A percentile compares a stretch with the other conserved stretches of the same genome.
Conservation (phyloP, 2,888 invertebrate genomes). For the Loripinus fragilis region DNA sequence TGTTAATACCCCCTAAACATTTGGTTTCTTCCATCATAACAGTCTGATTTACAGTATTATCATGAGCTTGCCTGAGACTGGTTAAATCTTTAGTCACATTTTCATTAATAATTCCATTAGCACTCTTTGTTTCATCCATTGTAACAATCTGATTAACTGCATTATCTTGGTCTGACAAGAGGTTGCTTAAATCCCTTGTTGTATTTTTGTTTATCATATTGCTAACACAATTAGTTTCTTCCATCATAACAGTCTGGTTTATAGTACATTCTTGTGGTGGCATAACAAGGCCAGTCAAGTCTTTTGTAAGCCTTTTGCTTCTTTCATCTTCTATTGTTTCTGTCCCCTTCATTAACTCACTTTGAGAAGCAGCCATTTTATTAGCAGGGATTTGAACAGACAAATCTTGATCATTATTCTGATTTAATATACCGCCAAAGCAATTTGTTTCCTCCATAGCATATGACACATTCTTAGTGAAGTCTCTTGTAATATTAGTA, state of each 20-base stretch:
- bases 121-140: conserved; percentile 34
- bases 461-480: background rate
- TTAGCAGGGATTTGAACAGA: background rate
- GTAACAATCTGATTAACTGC: conserved; percentile 1
- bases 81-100: background rate
- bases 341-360: conserved; percentile 20
- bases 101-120: conserved; percentile 22
- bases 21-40: conserved; percentile 24
- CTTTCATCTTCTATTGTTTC: conserved; percentile 26
- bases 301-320: conserved; percentile 5
- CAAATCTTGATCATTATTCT: background rate
- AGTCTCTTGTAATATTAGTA: background rate
- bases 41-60: background rate
- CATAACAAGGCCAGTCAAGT: background rate
- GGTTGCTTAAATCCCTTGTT: background rate
- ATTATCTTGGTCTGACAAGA: background rate
- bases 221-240: conserved; percentile 40
- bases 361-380: background rate
- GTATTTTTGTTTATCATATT: conserved; percentile 31
- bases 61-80: background rate
- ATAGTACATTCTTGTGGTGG: background rate
- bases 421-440: background rate
- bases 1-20: conserved; percentile 29
- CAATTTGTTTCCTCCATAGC: conserved; percentile 10
- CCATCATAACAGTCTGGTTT: conserved; percentile 23